A percentile compares a stretch with the other conserved stretches of the same genome.
These are phyloP conservation scores for Euzetes globulus DNA, from an alignment of 2,888 invertebrate genomes.

Conservation along the genomic window DNA sequence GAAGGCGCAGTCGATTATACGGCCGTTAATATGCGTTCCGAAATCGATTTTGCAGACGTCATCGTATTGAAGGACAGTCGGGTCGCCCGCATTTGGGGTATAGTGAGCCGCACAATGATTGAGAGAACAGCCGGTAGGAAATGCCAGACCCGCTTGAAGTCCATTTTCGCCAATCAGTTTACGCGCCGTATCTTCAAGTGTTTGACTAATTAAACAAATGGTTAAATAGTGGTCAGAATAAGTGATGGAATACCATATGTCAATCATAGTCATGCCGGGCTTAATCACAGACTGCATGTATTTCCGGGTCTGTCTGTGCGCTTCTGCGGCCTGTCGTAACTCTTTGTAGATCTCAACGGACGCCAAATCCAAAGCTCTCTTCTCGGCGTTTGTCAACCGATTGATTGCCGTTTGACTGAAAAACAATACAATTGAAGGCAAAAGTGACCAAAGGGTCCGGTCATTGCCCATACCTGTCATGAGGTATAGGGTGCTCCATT, in stretches of 20 bases:
- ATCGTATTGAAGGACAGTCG: conserved; percentile 84
- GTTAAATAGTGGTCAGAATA: background rate
- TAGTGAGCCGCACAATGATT: conserved; percentile 99
- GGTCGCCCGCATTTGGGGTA: conserved; percentile 96
- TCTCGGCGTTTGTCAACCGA: conserved; percentile 72
- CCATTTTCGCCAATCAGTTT: conserved; percentile 89
- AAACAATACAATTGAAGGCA: conserved; percentile 10
- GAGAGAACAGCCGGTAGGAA: conserved; percentile 96
- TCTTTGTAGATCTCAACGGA: conserved; percentile 90
- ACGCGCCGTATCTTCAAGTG: conserved; percentile 83
- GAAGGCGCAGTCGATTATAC: conserved; percentile 98
- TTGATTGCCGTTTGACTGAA: conserved; percentile 66
- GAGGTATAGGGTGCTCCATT: conserved; percentile 66
- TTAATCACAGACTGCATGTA: conserved; percentile 89
- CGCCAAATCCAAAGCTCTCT: conserved; percentile 74
- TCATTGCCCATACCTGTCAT: conserved; percentile 57
- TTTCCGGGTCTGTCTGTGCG: conserved; percentile 88
- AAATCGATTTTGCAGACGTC: conserved; percentile 99
- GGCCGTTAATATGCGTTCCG: conserved; percentile 94
- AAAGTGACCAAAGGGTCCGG: background rate
- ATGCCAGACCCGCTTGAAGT: conserved; percentile 72
- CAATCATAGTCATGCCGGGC: conserved; percentile 98
- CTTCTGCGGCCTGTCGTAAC: conserved; percentile 91
- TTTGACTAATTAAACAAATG: conserved; percentile 56
- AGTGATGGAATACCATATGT: conserved; percentile 62